Evolutionary conservation across 2,113 vertebrate genomes (phyloP), one percentile per base, ranked within the genome.

Genomic region (Ia io): DNA sequence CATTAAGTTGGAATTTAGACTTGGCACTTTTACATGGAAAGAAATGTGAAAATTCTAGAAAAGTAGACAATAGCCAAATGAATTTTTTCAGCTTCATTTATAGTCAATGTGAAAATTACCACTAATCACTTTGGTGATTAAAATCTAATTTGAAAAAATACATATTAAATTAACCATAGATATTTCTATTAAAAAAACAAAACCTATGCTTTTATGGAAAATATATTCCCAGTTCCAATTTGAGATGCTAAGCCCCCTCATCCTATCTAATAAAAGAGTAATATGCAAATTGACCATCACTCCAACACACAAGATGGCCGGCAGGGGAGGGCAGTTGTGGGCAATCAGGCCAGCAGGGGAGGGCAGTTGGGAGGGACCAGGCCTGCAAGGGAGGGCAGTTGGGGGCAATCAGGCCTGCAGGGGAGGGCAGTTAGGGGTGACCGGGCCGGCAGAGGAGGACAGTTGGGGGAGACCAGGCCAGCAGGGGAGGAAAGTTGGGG

Each of bases 11-110:
- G 86, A 83, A 91, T 67, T n/a, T n/a, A 88, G 51, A 90, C 4
- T 49, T 85, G 77, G 53, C 13, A 85, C 47, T 93, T 91, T 90
- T 65, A 95, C 42, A 13, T 93, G 59, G 20, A 93, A 94, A 96
- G 11, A 94, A 84, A 90, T 63, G 65, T 51, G 59, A 93, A 92
- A 92, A 90, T 90, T 80, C 59, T 87, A 93, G 40, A 12, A 70
- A 92, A 61, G 14, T 71, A 44, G 32, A 67, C 14, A 74, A 78
- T 0, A 84, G 37, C 65, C n/a, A 77, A 61, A 42, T 47, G 32
- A 82, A 69, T 40, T 95, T 88, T 94, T 76, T 53, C 49, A 74
- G 47, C 20, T 95, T 90, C 23, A 92, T 82, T 42, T 89, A 13
- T 2, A 92, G 7, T 71, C 59, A 42, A 25, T 49, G 20, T 74